Evolutionary conservation across 2,797 vertebrate species (phyloP).

Genomic region (Ctenopoma kingsleyae): DNA sequence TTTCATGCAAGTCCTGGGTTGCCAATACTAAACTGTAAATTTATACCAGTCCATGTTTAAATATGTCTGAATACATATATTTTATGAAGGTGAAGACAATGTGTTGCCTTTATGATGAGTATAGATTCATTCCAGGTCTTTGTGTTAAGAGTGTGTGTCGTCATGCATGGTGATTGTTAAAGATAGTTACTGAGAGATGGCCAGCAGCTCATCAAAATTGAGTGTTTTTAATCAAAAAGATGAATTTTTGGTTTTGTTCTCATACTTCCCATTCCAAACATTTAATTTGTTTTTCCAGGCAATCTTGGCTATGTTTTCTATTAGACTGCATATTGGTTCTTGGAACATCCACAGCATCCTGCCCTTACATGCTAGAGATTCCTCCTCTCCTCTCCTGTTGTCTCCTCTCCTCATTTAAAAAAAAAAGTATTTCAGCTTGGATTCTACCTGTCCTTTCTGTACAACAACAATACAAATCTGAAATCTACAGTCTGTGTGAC

Average conservation of each 20-base stretch:
- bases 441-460: neutral
- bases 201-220: conserved; percentile 19
- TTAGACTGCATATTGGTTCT: conserved; percentile 20
- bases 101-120: neutral
- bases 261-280: conserved; percentile 22
- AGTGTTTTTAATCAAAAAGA: conserved; percentile 34
- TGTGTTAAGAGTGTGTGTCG: neutral
- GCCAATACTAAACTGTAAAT: neutral
- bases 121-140: neutral
- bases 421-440: too few relatives aligned
- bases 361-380: conserved; percentile 8
- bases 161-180: neutral
- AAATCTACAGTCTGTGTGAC: neutral
- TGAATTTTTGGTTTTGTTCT: conserved; percentile 22
- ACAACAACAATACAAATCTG: neutral
- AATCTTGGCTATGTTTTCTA: conserved; percentile 32
- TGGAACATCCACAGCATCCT: conserved; percentile 16
- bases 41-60: neutral
- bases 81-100: neutral
- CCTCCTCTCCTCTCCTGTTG: neutral
- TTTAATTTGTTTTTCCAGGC: conserved; percentile 40
- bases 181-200: conserved; percentile 1
- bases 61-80: neutral
- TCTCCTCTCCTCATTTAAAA: too few relatives aligned
- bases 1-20: conserved; percentile 6